phyloP scores from a whole-genome alignment of 1,140 invertebrate genomes.

The Lanistes nyassanus region DNA sequence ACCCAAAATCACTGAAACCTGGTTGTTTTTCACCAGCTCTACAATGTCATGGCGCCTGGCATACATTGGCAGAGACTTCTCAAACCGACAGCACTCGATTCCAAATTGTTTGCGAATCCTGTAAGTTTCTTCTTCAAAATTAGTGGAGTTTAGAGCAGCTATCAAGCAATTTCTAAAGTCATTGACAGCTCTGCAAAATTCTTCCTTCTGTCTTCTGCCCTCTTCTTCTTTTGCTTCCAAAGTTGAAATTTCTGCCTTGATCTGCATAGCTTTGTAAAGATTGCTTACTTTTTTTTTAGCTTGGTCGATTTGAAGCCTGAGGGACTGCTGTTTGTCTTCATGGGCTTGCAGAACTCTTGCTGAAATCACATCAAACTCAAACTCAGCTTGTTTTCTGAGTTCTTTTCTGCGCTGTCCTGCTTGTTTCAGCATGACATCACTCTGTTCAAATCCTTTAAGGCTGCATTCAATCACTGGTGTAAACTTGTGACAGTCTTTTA shows the following conservation, averaged over 20 bases:
- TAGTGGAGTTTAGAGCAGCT: slow-evolving; percentile 17
- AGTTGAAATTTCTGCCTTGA: not conserved
- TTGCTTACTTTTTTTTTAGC: not conserved
- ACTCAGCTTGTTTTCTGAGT: not conserved
- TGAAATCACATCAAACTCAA: not conserved
- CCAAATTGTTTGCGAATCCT: slow-evolving; percentile 39
- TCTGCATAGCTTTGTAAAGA: not conserved
- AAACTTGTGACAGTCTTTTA: slow-evolving; percentile 3
- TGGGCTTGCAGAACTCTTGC: not conserved
- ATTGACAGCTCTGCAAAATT: not conserved
- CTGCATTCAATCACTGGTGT: slow-evolving; percentile 13
- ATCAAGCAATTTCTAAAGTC: slow-evolving; percentile 26
- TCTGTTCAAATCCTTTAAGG: not conserved
- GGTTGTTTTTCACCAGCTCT: slow-evolving; percentile 40
- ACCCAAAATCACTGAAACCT: slow-evolving; percentile 85
- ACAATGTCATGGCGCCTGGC: slow-evolving; percentile 48
- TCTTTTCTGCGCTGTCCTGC: not conserved
- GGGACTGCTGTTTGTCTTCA: not conserved
- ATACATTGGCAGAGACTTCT: slow-evolving; percentile 54
- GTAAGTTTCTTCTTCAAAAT: slow-evolving; percentile 31
- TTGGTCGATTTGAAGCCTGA: not conserved
- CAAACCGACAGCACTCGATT: slow-evolving; percentile 43
- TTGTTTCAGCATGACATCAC: not conserved
- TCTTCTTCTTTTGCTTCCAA: not conserved
- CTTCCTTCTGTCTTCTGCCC: not conserved